Percentiles rank a stretch among this genome's conserved stretches.
phyloP scores from a whole-genome alignment of 2,113 vertebrate species.

The Sinocyclocheilus anophthalmus region DNA sequence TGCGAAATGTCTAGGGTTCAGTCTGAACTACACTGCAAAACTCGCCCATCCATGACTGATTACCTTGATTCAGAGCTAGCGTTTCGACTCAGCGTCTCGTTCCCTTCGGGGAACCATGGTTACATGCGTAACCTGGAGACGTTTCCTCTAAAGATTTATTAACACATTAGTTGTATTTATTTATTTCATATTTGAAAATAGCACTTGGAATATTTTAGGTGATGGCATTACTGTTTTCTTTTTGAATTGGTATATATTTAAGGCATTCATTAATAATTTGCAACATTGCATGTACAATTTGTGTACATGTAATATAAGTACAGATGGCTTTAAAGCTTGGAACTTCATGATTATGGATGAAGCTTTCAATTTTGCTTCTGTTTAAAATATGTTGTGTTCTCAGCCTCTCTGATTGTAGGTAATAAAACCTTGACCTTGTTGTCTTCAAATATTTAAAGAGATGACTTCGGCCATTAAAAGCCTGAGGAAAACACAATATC shows the following conservation, averaged over 20 bases:
- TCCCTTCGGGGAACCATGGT: no score
- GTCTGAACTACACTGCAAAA: no score
- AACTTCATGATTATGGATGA: background rate
- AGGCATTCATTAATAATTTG: background rate
- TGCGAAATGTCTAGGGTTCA: no score
- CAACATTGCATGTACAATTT: background rate
- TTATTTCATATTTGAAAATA: background rate
- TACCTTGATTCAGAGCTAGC: no score
- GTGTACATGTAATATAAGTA: background rate
- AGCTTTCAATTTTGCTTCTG: background rate
- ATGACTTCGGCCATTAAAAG: background rate
- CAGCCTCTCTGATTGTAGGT: background rate
- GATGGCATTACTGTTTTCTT: background rate
- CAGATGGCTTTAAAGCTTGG: background rate
- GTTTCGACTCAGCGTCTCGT: no score
- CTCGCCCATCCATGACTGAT: no score
- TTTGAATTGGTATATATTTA: background rate
- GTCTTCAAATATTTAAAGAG: background rate
- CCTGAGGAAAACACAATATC: background rate
- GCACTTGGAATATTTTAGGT: background rate
- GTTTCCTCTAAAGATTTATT: conserved; percentile 9
- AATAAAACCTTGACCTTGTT: background rate
- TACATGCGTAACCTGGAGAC: no score
- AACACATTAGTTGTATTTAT: background rate
- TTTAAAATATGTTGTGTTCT: background rate